Evolutionary conservation across 53 echinoderm and acorn worm genomes (phyloP), one percentile per base, ranked within the genome.

Genomic region (Arbacia lixula): DNA sequence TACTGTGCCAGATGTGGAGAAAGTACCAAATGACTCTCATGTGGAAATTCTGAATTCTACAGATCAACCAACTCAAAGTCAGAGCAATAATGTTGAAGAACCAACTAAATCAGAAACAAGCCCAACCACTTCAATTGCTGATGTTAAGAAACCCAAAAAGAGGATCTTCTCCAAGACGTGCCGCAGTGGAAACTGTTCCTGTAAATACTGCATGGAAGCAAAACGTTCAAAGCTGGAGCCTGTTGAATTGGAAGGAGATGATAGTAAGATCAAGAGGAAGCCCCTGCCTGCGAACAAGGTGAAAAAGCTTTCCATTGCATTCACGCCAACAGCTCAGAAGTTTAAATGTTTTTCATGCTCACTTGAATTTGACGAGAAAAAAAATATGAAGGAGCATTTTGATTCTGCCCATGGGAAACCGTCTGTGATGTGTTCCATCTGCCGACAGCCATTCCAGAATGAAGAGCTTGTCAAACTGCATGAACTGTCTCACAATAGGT

Each of bases 141-240:
- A 50, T 40, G 64, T 49, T 2, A 81, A 29, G 62, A 81, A 63
- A 46, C 38, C 82, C 2, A 61, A 51, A 28, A 81, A 81, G 64
- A 61, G 82, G 33, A 63, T 81, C 29, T 51, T 42, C n/a, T 51
- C 82, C 37, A 81, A 81, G 24, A 81, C 82, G 26, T 81, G 82
- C 14, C 62, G 82, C 26, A 63, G 41, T 2, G 64, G 64, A 30
- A 81, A 63, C 62, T 81, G 82, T 33, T 42, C 62, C 20, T 81
- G 82, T 29, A 81, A 61, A 49, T 40, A 63, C 34, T 81, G 82
- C 51, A 19, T 35, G 19, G 49, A 63, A 63, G 62, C 63, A 28
- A 81, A 64, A 34, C 56, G 27, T 38, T 56, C 77, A 56, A 77
- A 74, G 35, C 74, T 43, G 19, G 19, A 3, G 30, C 57, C 56